These are phyloP conservation scores for Rambutsinella grinnellia DNA, from an alignment of 2,888 invertebrate genomes.

Conservation along the genomic window DNA sequence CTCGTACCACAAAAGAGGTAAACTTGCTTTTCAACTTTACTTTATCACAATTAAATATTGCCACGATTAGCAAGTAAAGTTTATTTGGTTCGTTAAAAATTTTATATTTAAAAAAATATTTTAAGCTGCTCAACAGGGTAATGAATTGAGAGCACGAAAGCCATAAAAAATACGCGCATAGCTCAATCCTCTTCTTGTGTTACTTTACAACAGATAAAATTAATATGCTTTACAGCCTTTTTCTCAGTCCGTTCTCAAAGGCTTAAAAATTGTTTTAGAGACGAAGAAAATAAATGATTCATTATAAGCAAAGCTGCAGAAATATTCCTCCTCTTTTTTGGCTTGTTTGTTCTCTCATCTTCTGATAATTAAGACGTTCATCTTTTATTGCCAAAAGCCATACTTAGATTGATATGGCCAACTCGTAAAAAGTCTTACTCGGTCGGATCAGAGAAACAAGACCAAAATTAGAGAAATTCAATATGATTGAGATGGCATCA, in stretches of 20 bases:
- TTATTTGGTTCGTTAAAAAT: not conserved
- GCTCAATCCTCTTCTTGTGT: not conserved
- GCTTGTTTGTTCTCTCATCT: constrained; percentile 31
- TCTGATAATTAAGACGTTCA: constrained; percentile 43
- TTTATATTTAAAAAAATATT: not conserved
- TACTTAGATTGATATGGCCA: constrained; percentile 26
- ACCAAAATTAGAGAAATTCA: constrained; percentile 38
- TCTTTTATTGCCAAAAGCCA: constrained; percentile 25
- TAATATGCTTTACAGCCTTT: not conserved
- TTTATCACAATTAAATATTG: constrained; percentile 14
- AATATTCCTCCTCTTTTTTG: constrained; percentile 31
- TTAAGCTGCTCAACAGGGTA: constrained; percentile 14
- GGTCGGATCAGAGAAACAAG: constrained; percentile 26
- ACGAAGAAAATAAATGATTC: constrained; percentile 36
- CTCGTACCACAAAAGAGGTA: constrained; percentile 2
- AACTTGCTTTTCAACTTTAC: constrained; percentile 29
- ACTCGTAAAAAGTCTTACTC: constrained; percentile 1
- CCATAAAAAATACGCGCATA: constrained; percentile 16
- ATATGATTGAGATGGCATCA: not conserved
- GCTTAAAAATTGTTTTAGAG: constrained; percentile 18
- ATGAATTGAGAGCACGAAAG: constrained; percentile 36
- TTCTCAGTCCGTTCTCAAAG: not conserved
- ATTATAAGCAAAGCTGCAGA: no score
- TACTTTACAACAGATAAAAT: not conserved
- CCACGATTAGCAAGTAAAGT: not conserved